Evolutionary conservation across 2,797 vertebrate genomes (phyloP), one percentile per base, ranked within the genome.

Genomic region (Pelochelys cantorii): DNA sequence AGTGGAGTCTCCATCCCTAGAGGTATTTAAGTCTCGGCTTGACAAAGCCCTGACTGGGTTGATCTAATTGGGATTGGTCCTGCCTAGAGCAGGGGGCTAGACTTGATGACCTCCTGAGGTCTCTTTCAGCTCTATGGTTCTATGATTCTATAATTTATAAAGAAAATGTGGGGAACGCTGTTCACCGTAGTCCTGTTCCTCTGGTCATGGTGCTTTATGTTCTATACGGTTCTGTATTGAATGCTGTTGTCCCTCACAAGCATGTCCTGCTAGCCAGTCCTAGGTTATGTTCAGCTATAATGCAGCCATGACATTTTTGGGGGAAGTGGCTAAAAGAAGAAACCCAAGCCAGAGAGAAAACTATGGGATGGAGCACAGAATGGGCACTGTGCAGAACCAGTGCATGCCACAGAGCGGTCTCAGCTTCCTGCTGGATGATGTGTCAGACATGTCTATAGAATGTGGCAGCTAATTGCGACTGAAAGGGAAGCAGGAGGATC

Each of bases 381-480:
- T n/a, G 77, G 12, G 77, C 55, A 52, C 56, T 29, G 17, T 23
- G 52, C 56, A 52, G 65, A 77, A 27, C 56, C 54, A 85, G 71
- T 12, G 25, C 31, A 71, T 52, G 7, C 15, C 60, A 83, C 65
- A 20, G 68, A 25, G 83, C 54, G 31, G 78, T 85, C 86, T 81
- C 37, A 53, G 89, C 71, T 82, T 86, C 62, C 81, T 71, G 68
- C 84, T 78, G 71, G 79, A 31, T 79, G 90, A 68, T 65, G 79
- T 88, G 54, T 88, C 81, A 87, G 86, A 88, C 86, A 85, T n/a
- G 27, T 85, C 86, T 88, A 85, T 85, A 84, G 90, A 88, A 78
- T 68, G 78, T 88, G 88, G 79, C 81, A 71, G 85, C 83, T 89
- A 92, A 92, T 92, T 92, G 86, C 84, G 86, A 83, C 52, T 56